Evolutionary conservation across 2,888 invertebrate species (phyloP), one percentile per base, ranked within the genome.

Genomic region (Drosophila multiciliata): DNA sequence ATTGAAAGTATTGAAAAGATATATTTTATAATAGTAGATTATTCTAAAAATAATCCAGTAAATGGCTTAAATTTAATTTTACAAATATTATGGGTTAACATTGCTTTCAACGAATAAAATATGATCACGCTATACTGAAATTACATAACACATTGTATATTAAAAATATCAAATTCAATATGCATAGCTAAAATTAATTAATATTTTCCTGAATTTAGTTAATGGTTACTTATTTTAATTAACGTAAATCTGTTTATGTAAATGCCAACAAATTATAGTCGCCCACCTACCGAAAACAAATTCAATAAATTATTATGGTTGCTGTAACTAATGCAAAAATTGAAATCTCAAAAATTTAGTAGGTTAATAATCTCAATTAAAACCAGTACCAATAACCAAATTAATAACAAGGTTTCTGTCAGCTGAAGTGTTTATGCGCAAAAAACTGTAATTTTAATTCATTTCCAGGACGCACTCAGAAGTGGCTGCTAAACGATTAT

Each of bases 401-500:
- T 55, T 66, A n/a, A 63, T 66, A 61, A 72, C 72, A 63, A 67
- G 49, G 52, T 65, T 75, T 70, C 59, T 53, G 70, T 50, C 64
- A 60, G 61, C 69, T 87, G 75, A 87, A 87, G 87, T 89, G 89
- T 87, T 87, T 87, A 87, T 79, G 87, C 85, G 83, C 81, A 87
- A 85, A 89, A 86, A 87, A 87, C 80, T 85, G 89, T 87, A 87
- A 87, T 87, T 87, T 87, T 89, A 85, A 89, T 87, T 87, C 89
- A 89, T 87, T 87, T 87, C 89, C 89, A 89, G 87, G 87, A 87
- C 83, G 87, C 85, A 78, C 78, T 87, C 87, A 87, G 82, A 85
- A 87, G 87, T 89, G 87, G 75, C 89, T 87, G 87, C 87, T 89
- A 87, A 87, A 87, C 87, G 87, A 89, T 90, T 90, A 89, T 89